Evolutionary conservation across 2,888 invertebrate species (phyloP).

Genomic region (Anagyrus pseudococci): DNA sequence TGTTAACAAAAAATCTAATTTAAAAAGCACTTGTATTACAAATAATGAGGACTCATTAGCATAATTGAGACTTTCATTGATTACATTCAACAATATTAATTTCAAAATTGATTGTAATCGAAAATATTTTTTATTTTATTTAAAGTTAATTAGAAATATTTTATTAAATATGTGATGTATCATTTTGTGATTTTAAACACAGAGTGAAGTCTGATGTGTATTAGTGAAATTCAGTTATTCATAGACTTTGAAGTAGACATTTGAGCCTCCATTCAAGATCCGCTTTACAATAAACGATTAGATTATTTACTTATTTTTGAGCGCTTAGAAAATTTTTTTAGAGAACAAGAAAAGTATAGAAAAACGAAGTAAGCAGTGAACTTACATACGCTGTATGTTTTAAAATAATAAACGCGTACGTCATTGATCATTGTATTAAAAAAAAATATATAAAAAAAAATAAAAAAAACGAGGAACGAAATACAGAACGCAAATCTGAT

Average conservation of each 20-base stretch:
- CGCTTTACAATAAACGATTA: conserved; percentile 25
- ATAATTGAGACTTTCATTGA: too few relatives aligned
- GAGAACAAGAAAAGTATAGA: conserved; percentile 18
- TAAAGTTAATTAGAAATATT: too few relatives aligned
- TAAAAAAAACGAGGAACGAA: conserved; percentile 31
- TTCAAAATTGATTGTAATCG: conserved; percentile 18
- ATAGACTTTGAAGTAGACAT: conserved; percentile 11
- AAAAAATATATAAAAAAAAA: conserved; percentile 11
- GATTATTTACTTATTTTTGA: conserved; percentile 27
- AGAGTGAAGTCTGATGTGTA: conserved; percentile 12
- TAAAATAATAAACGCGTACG: conserved; percentile 21
- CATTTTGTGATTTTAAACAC: conserved; percentile 15
- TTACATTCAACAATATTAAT: conserved; percentile 20
- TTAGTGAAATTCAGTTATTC: conserved; percentile 20
- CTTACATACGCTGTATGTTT: conserved; percentile 26
- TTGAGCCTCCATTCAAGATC: conserved; percentile 30
- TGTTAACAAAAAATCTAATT: too few relatives aligned
- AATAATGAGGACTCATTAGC: too few relatives aligned
- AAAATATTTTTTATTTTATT: too few relatives aligned
- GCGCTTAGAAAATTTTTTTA: conserved; percentile 31
- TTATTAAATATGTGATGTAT: too few relatives aligned
- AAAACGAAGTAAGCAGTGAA: conserved; percentile 13
- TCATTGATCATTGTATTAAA: conserved; percentile 28
- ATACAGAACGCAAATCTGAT: conserved; percentile 34
- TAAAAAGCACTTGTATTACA: too few relatives aligned